A percentile compares a stretch with the other conserved stretches of the same genome.
phyloP scores from a whole-genome alignment of 1,140 invertebrate genomes.

The Drosophila ananassae region DNA sequence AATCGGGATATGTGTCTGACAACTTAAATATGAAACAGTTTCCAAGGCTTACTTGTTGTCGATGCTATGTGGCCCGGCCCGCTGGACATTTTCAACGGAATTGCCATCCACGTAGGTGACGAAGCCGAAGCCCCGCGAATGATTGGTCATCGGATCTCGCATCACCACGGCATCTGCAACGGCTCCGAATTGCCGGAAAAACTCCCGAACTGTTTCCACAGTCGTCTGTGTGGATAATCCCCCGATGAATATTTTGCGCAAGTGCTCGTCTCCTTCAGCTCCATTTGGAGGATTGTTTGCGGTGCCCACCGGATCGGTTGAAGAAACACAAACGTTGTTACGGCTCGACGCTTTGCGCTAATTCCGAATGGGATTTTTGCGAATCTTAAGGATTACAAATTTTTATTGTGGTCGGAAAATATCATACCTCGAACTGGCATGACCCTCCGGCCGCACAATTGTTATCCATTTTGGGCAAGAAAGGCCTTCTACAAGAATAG shows the following conservation, averaged over 20 bases:
- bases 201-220: constrained; percentile 36
- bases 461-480: constrained; percentile 50
- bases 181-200: constrained; percentile 54
- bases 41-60: constrained; percentile 81
- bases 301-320: not conserved
- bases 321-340: not conserved
- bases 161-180: constrained; percentile 66
- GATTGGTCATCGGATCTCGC: constrained; percentile 62
- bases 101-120: constrained; percentile 48
- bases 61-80: constrained; percentile 52
- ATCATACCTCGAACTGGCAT: constrained; percentile 51
- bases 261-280: constrained; percentile 41
- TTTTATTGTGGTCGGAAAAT: not conserved
- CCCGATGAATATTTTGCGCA: constrained; percentile 73
- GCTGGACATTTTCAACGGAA: constrained; percentile 63
- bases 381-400: too few relatives aligned
- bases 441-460: constrained; percentile 26
- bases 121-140: constrained; percentile 68
- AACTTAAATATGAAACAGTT: not conserved
- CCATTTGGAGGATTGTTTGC: not conserved
- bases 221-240: constrained; percentile 55
- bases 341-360: not conserved
- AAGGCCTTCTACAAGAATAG: constrained; percentile 19
- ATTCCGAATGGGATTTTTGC: not conserved
- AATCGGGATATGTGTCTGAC: not conserved